These are phyloP conservation scores for Hozukius guyotensis DNA, from an alignment of 2,797 vertebrate species.

Conservation along the genomic window DNA sequence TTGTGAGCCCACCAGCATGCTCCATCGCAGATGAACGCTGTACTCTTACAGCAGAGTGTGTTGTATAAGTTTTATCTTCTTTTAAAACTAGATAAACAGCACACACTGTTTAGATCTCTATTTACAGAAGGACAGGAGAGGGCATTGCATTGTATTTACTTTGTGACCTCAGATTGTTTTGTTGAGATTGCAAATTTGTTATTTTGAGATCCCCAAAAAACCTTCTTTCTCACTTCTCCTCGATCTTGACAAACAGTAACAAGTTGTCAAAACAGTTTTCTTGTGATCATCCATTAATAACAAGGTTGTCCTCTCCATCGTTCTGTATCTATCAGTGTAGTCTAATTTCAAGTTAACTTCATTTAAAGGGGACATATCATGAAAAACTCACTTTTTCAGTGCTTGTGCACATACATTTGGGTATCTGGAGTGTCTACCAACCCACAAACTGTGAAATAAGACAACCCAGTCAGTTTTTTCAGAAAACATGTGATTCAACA, in stretches of 20 bases:
- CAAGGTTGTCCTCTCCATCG: not conserved
- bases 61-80: slow-evolving; percentile 11
- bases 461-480: not conserved
- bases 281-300: not conserved
- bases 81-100: not conserved
- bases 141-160: not conserved
- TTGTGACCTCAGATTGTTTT: not conserved
- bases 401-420: not conserved
- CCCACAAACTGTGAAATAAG: not conserved
- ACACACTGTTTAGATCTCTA: not conserved
- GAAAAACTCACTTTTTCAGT: not conserved
- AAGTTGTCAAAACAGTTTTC: not conserved
- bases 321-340: slow-evolving; percentile 1
- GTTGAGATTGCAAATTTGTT: not conserved
- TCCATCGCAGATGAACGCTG: slow-evolving; percentile 12
- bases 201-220: not conserved
- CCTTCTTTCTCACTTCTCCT: not conserved
- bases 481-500: not conserved
- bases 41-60: slow-evolving; percentile 20
- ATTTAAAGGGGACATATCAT: not conserved
- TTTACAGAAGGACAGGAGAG: slow-evolving; percentile 7
- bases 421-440: not conserved
- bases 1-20: slow-evolving; percentile 41
- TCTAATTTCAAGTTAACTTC: not conserved
- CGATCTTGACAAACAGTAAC: not conserved